Conservation (phyloP, 2,888 invertebrate species). For the Eilema griseolum region DNA sequence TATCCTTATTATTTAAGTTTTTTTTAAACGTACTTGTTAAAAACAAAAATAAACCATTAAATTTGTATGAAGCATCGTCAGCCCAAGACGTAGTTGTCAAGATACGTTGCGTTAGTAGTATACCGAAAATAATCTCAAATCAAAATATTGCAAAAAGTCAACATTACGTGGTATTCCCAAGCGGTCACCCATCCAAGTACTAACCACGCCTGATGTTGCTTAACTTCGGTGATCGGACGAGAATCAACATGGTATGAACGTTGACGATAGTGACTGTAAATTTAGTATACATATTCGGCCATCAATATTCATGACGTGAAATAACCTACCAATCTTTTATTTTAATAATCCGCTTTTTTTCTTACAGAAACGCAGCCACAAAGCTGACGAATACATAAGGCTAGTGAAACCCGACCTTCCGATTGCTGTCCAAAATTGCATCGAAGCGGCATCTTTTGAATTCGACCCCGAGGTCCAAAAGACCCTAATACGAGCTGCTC, state of each 20-base stretch:
- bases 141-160: constrained; percentile 73
- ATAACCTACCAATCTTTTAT: too few relatives aligned
- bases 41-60: too few relatives aligned
- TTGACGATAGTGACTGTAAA: constrained; percentile 28
- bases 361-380: constrained; percentile 92
- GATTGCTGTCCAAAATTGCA: constrained; percentile 95
- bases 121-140: background rate
- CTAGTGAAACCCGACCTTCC: constrained; percentile 93
- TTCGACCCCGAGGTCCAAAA: constrained; percentile 95
- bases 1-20: too few relatives aligned
- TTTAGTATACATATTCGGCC: background rate
- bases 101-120: too few relatives aligned
- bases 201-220: constrained; percentile 80
- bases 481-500: constrained; percentile 95
- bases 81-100: too few relatives aligned
- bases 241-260: constrained; percentile 80
- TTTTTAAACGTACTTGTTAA: too few relatives aligned
- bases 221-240: constrained; percentile 83
- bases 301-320: too few relatives aligned
- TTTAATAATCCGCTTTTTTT: background rate
- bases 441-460: constrained; percentile 97
- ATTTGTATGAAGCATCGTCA: too few relatives aligned
- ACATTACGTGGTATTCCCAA: constrained; percentile 78
- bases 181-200: constrained; percentile 81
- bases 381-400: constrained; percentile 97